phyloP scores from a whole-genome alignment of 64 coral and sea anemone species.

The Montipora sp. region DNA sequence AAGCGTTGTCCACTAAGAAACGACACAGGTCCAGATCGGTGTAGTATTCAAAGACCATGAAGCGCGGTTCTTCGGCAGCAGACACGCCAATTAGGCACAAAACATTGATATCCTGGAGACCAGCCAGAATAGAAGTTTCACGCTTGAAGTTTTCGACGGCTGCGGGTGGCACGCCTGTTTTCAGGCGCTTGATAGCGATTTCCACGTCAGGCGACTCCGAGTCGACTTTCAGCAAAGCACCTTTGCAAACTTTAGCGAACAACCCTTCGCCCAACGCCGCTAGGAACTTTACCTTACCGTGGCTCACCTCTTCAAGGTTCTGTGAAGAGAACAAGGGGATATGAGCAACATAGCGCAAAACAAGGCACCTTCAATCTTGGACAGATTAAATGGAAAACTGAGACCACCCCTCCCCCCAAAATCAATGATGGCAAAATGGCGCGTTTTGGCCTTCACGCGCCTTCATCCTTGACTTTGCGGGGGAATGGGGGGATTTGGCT shows the following conservation, averaged over 20 bases:
- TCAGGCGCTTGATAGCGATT: conserved; percentile 88
- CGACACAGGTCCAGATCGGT: conserved; percentile 83
- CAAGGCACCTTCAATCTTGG: no score
- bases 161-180: conserved; percentile 61
- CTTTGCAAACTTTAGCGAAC: conserved; percentile 86
- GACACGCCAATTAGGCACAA: conserved; percentile 90
- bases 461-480: no score
- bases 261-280: conserved; percentile 85
- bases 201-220: conserved; percentile 68
- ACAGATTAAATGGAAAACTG: no score
- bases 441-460: no score
- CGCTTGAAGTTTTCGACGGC: conserved; percentile 80
- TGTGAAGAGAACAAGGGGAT: not conserved
- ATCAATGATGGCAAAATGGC: no score
- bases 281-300: conserved; percentile 87
- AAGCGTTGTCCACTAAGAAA: conserved; percentile 49
- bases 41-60: conserved; percentile 94
- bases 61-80: conserved; percentile 65
- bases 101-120: conserved; percentile 91
- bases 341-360: no score
- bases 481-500: no score
- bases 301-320: conserved; percentile 68
- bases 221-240: conserved; percentile 70
- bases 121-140: conserved; percentile 73
- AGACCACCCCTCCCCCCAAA: no score